Percentiles rank a stretch among this genome's conserved stretches.
phyloP scores from a whole-genome alignment of 2,797 vertebrate genomes.

The Chelonia mydas region DNA sequence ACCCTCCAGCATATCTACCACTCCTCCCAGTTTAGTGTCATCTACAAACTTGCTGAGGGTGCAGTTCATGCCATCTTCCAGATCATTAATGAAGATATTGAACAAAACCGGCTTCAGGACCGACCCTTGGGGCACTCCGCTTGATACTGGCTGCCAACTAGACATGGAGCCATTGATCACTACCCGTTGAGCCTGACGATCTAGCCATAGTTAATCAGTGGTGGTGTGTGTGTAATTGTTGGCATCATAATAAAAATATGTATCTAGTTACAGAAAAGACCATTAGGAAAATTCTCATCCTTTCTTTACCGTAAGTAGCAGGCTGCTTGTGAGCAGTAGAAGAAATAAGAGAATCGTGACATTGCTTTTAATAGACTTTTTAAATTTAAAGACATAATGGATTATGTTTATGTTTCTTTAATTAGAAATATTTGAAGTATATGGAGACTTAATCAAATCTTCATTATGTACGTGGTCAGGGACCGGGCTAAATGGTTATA shows the following conservation, averaged over 20 bases:
- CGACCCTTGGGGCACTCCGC: too few relatives aligned
- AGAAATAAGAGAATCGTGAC: conserved; percentile 63
- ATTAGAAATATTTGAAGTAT: conserved; percentile 71
- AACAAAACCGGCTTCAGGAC: too few relatives aligned
- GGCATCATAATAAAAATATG: neutral
- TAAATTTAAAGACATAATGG: conserved; percentile 55
- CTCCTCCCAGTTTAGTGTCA: too few relatives aligned
- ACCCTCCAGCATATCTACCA: too few relatives aligned
- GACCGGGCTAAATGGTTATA: conserved; percentile 71
- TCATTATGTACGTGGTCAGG: conserved; percentile 72
- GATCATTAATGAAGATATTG: too few relatives aligned
- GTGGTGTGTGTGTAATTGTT: neutral
- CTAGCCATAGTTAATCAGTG: neutral
- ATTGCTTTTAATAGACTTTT: conserved; percentile 74
- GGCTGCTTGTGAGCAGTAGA: conserved; percentile 47
- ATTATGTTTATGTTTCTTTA: conserved; percentile 67
- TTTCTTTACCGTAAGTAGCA: conserved; percentile 60
- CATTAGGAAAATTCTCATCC: conserved; percentile 63
- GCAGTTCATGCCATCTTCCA: too few relatives aligned
- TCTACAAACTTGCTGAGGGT: too few relatives aligned
- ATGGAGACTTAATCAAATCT: conserved; percentile 69
- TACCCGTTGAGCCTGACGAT: too few relatives aligned
- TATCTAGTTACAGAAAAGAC: conserved; percentile 54
- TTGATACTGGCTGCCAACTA: too few relatives aligned
- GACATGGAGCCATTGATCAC: too few relatives aligned